Evolutionary conservation across 2,113 vertebrate species (phyloP).

Genomic region (Zosterops pallidus): DNA sequence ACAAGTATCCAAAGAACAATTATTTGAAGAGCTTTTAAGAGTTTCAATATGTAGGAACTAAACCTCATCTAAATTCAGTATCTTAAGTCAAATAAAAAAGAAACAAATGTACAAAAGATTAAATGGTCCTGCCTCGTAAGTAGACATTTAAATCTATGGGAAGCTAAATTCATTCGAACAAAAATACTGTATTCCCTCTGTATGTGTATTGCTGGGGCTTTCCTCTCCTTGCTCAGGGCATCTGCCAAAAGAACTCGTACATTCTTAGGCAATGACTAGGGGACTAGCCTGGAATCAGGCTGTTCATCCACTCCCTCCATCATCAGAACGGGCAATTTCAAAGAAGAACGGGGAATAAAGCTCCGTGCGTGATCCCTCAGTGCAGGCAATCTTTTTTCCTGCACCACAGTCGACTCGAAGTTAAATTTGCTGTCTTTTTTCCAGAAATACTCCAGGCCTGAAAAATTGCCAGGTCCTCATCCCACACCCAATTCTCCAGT

Average conservation of each 20-base stretch:
- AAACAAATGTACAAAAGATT: constrained; percentile 56
- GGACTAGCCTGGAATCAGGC: constrained; percentile 39
- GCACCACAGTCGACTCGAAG: not conserved
- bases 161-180: constrained; percentile 52
- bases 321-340: constrained; percentile 26
- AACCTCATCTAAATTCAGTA: constrained; percentile 67
- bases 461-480: constrained; percentile 60
- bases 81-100: constrained; percentile 60
- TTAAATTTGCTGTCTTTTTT: constrained; percentile 53
- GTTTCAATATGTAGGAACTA: constrained; percentile 65
- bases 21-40: constrained; percentile 70
- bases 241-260: constrained; percentile 52
- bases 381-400: constrained; percentile 29
- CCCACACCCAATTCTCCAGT: constrained; percentile 57
- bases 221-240: constrained; percentile 46
- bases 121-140: constrained; percentile 38
- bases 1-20: constrained; percentile 67
- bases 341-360: constrained; percentile 25
- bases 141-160: constrained; percentile 67
- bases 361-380: not conserved
- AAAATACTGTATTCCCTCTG: constrained; percentile 46
- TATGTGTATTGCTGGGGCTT: constrained; percentile 48
- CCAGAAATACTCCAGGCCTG: constrained; percentile 63
- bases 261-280: constrained; percentile 53
- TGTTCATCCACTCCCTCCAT: constrained; percentile 41